A percentile compares a stretch with the other conserved stretches of the same genome.
phyloP scores from a whole-genome alignment of 2,113 vertebrate genomes.

The Nothocercus julius region DNA sequence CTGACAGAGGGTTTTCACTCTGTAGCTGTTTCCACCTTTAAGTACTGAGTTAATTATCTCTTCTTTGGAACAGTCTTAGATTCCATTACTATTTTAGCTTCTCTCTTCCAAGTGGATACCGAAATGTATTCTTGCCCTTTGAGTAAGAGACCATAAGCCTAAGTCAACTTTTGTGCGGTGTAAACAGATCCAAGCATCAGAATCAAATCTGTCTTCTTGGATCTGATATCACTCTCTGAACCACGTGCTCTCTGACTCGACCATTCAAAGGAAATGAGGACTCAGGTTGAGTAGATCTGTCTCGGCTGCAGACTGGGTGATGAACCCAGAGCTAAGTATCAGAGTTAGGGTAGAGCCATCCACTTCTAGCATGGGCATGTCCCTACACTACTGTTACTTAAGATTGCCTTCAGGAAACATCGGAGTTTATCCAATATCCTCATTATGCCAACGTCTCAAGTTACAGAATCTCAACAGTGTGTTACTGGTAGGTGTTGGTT shows the following conservation, averaged over 20 bases:
- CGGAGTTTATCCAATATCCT: neutral
- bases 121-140: neutral
- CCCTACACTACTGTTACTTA: neutral
- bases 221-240: neutral
- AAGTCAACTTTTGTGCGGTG: neutral
- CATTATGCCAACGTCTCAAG: neutral
- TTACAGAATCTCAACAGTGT: neutral
- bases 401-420: neutral
- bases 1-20: neutral
- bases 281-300: neutral
- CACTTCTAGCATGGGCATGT: neutral
- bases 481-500: neutral
- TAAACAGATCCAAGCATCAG: neutral
- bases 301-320: neutral
- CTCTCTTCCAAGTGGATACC: neutral
- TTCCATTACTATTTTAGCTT: neutral
- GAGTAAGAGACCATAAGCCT: neutral
- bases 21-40: neutral
- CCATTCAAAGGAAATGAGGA: neutral
- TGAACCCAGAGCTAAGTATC: neutral
- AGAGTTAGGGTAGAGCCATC: neutral
- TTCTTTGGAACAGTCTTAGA: neutral
- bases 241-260: neutral
- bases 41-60: neutral
- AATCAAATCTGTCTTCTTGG: neutral